These are phyloP conservation scores for Silurus asotus DNA, from an alignment of 2,113 vertebrate genomes.

Conservation along the genomic window DNA sequence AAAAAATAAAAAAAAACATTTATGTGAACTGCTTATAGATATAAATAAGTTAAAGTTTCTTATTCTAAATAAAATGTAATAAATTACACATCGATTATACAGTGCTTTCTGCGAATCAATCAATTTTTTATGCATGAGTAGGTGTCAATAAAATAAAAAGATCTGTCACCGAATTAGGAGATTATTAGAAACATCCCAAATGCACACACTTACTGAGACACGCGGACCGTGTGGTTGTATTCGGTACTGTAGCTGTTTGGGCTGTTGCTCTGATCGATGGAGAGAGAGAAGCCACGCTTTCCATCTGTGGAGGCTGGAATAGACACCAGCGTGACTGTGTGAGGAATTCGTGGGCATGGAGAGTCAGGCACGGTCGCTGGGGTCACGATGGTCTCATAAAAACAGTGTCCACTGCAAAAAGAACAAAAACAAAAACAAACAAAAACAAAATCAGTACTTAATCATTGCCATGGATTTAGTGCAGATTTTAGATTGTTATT, in stretches of 20 bases:
- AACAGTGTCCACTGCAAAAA: slow-evolving; percentile 84
- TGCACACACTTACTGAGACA: slow-evolving; percentile 82
- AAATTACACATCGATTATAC: background rate
- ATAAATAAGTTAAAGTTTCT: background rate
- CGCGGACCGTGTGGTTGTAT: slow-evolving; percentile 83
- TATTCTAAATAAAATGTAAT: background rate
- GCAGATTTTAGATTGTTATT: background rate
- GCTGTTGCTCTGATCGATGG: slow-evolving; percentile 82
- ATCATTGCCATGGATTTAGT: background rate
- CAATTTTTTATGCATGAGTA: background rate
- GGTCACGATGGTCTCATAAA: slow-evolving; percentile 92
- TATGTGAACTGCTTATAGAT: background rate
- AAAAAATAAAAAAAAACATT: background rate
- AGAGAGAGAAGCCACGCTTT: slow-evolving; percentile 88
- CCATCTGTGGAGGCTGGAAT: slow-evolving; percentile 87
- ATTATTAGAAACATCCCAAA: background rate
- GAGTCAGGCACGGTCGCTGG: slow-evolving; percentile 87
- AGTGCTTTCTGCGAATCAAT: background rate
- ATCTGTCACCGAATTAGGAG: background rate
- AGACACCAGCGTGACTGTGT: slow-evolving; percentile 94
- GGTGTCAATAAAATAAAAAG: background rate
- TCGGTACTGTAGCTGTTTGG: slow-evolving; percentile 77
- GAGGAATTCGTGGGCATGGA: slow-evolving; percentile 86
- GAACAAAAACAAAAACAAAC: background rate
- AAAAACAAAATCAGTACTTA: background rate